Base-by-base conservation (phyloP, 2,797 vertebrate species). In the Trachurus trachurus region DNA sequence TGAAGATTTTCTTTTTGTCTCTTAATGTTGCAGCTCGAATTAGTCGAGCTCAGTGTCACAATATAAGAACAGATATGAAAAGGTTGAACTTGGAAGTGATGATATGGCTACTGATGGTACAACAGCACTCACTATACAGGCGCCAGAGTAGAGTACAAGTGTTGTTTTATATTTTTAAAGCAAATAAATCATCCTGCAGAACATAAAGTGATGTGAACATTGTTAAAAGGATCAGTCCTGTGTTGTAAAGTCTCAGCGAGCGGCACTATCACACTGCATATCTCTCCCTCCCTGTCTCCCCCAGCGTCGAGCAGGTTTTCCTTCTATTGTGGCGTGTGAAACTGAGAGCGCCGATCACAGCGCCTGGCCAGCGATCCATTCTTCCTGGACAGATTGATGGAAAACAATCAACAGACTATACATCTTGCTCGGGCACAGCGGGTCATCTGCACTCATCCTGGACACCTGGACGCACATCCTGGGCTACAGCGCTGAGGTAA, bases 381-480 rank as follows among this genome's bases (percentile, higher is more conserved):
- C 96, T 98, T 98, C 97, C 97, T 97, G 97, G 95, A 96, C 96
- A 96, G 91, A 97, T 96, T 97, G 89, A 97, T 98, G 97, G 96
- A 97, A 97, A 98, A 97, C 97, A 96, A 96, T 96, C 96, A 92
- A 74, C 90, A 95, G 96, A 96, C 96, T 95, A 96, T 96, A 95
- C 88, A 92, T 96, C 94, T 95, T 73, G 70, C 94, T 93, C 86
- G 90, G 89, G 91, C 92, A 57, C 86, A 85, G 88, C 53, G 45
- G 91, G 92, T 92, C 90, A 89, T 70, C 85, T 16, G 57, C 74
- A 4, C 89, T 92, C 93, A 94, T 94, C 93, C 93, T 92, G 93
- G 91, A 92, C 93, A 93, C 91, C 93, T 94, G 93, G 90, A 89
- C 88, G 53, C 54, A 87, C 90, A 92, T 94, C 93, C 92, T 93